Evolutionary conservation across 2,113 vertebrate genomes (phyloP), one percentile per base, ranked within the genome.

Genomic region (Entomyzon cyanotis): DNA sequence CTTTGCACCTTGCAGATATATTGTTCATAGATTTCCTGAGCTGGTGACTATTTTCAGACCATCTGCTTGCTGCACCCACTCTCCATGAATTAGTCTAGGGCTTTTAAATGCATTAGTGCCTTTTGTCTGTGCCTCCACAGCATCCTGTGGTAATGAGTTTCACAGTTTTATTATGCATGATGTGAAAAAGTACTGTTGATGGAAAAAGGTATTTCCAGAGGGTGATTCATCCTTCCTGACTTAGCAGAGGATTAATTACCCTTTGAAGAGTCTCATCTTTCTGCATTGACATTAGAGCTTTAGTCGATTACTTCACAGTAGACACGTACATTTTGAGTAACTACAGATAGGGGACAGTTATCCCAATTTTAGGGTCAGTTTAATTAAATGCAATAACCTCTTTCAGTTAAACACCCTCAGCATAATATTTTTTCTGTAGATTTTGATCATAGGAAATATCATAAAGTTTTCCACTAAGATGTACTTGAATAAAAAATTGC

Each of bases 141-240:
- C 91, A 96, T 96, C 96, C 95, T 97, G 95, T 81, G 93, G 94
- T 93, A 96, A 97, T 96, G 93, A 96, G 84, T 67, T 96, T 96
- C 92, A 89, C 81, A 79, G 90, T 94, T 96, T 96, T 96, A 96
- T 96, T 96, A 96, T 94, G 90, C 92, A 84, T 96, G 92, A 95
- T 96, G 47, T 91, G 77, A 89, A 93, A 91, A 97, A 94, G 60
- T 77, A 93, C 56, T 64, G 86, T 93, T 95, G 94, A 93, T 97
- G 94, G 96, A 96, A 95, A 90, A 92, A 95, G 76, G 94, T 96
- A 96, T 97, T 96, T 95, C 93, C 95, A 97, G 95, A 94, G 94
- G 83, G 79, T 97, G 93, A 95, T 95, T 97, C 95, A 94, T 93
- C 90, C 95, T 92, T 95, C 94, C 93, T 94, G 90, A 89, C 95